Base-by-base conservation (phyloP, 2,888 invertebrate genomes). In the Drosophila niveifrons region DNA sequence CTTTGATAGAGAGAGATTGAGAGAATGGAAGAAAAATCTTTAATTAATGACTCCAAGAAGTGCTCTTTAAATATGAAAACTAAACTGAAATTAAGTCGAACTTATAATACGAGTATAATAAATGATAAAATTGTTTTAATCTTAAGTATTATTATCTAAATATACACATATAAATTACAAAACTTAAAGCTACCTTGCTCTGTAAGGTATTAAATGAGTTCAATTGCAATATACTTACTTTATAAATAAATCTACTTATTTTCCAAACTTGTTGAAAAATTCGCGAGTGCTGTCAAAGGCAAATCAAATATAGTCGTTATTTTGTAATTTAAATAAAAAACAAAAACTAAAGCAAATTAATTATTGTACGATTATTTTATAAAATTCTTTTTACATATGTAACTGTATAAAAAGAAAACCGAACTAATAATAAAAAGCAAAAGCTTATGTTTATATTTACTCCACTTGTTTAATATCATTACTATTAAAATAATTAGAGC, bases 271-370 rank as follows among this genome's bases (percentile, higher is more conserved):
- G 74, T 74, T 75, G 75, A 75, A 64, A 74, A 68, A 72, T 75
- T 78, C 75, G 77, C 71, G 74, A 72, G 73, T 85, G 83, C 85
- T 88, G 76, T 82, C 82, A 83, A 65, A 85, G 77, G 80, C 87
- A 88, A 77, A 80, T 87, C 83, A 89, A 88, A 83, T 80, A 83
- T 86, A 86, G 86, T 86, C 90, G 86, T 86, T 90, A 86, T 88
- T 87, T 80, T 89, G 72, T 85, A 89, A 89, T 89, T 87, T 86
- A 88, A 88, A 75, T 50, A 51, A 34, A 47, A 56, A 31, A 43
- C 17, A 62, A 62, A 62, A 46, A 62, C 17, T 17, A 62, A 84
- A 72, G 47, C 66, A 72, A 76, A 55, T 46, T 57, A 58, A 48
- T 82, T 82, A 80, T 64, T 66, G 46, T 74, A 57, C 28, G 43